These are phyloP conservation scores for Pecten maximus DNA, from an alignment of 2,888 invertebrate species.

Conservation along the genomic window DNA sequence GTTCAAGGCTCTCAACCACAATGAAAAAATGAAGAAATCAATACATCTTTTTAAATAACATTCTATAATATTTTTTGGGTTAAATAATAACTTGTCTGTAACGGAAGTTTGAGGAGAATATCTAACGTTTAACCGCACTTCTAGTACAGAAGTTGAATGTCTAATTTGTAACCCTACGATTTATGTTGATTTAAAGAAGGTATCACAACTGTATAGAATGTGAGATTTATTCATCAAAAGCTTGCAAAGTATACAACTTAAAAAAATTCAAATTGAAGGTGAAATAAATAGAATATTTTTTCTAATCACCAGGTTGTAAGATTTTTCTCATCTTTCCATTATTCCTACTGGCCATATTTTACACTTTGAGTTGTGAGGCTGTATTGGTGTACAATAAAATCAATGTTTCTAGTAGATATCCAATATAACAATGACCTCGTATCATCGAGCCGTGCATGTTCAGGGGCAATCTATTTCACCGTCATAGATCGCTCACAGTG, in stretches of 20 bases:
- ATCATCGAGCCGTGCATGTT: background rate
- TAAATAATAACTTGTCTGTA: background rate
- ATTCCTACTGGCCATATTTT: constrained; percentile 26
- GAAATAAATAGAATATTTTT: background rate
- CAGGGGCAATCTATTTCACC: background rate
- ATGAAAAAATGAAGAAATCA: background rate
- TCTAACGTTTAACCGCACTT: background rate
- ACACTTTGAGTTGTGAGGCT: background rate
- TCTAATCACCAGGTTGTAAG: background rate
- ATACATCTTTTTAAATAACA: background rate
- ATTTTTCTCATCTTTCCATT: background rate
- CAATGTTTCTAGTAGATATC: background rate
- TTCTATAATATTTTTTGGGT: background rate
- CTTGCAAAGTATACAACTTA: background rate
- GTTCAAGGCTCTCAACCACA: background rate
- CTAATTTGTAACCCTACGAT: background rate
- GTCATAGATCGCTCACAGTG: constrained; percentile 15
- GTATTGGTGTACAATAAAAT: constrained; percentile 18
- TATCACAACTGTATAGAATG: background rate
- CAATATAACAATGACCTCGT: constrained; percentile 7
- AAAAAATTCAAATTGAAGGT: background rate
- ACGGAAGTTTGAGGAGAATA: background rate
- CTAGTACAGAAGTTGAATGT: background rate
- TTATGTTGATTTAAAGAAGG: background rate
- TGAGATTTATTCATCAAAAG: background rate